Base-by-base conservation (phyloP, 2,797 vertebrate genomes). In the Coracias cyanogaster region DNA sequence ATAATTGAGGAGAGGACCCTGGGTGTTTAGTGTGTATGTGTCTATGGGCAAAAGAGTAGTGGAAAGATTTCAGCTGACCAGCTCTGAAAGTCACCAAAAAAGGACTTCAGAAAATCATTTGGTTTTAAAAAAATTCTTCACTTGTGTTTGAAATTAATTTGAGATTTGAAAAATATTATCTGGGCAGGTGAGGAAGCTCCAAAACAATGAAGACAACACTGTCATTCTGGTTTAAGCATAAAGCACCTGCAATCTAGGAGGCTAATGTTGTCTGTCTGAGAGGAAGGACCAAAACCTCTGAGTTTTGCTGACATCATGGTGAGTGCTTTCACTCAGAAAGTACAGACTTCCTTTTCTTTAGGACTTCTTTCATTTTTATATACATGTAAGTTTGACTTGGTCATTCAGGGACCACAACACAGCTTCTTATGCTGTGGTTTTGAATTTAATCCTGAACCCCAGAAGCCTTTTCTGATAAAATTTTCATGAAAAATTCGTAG, bases 181-280 rank as follows among this genome's bases (percentile, higher is more conserved):
- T 12, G n/a, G 17, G 2, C 41, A 2, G 13, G 13, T 9, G 19
- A 5, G 3, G 6, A 28, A 33, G 58, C 37, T 65, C 55, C 22
- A 33, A 41, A 79, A 5, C 45, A 41, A 18, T 19, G 29, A 54
- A 11, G 51, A 8, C 6, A 12, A 4, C 0, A 0, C 29, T 69
- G 20, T 14, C 6, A 12, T 72, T 82, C 72, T 62, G 48, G 15
- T 37, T 88, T 29, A 45, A 43, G n/a, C n/a, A 45, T 4, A 54
- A 28, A 67, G 25, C 12, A 17, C 60, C 70, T 54, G 20, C 12
- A 19, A 2, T 43, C 45, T 51, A 62, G 39, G 48, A 74, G 54
- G 29, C 5, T 78, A 3, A 9, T 6, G 3, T 3, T 52, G 16
- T 21, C 26, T 82, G 31, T 12, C 37, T 52, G 39, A 73, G 11